Base-by-base conservation (phyloP, 1,140 invertebrate species). In the Drosophila pallidifrons region DNA sequence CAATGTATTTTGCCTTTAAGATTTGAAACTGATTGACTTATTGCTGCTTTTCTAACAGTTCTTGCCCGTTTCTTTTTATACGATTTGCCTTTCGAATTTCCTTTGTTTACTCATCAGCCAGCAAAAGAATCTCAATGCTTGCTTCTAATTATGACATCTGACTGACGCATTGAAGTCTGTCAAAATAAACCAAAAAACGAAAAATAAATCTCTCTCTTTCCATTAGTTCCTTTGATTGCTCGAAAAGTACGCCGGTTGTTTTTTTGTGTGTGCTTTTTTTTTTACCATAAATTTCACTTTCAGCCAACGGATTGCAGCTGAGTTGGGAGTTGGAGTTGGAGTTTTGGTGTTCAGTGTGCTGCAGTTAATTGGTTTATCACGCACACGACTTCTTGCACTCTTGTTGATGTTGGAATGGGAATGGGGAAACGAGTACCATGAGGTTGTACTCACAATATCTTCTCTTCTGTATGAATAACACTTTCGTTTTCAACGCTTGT, bases 321-420 rank as follows among this genome's bases (percentile, higher is more conserved):
- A 8, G 25, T 11, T 68, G 43, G 20, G 20, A 70, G 58, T 55
- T 32, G 8, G 11, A 13, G 35, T 38, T 38, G 35, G 35, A 38
- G 7, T 38, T 38, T 25, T 25, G 20, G 35, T 38, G 35, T 10
- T 38, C 35, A 5, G 45, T 54, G n/a, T 51, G 30, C 5, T 81
- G 59, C 63, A 75, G 64, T 88, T 87, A 87, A 87, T 87, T 87
- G 82, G 82, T 88, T 87, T 87, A 87, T 87, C 82, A 88, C 82
- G 82, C 82, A 88, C 71, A 75, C 66, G 61, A 77, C 63, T 64
- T 87, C 63, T 64, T 87, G 82, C 83, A 87, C 79, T 87, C 79
- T 87, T 85, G 82, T 60, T 64, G 79, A 13, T 7, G 30, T 15
- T 10, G 5, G 60, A n/a, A 49, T n/a, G 15, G 46, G n/a, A 41